These are phyloP conservation scores for Macaria liturata DNA, from an alignment of 2,888 invertebrate genomes.

Conservation along the genomic window DNA sequence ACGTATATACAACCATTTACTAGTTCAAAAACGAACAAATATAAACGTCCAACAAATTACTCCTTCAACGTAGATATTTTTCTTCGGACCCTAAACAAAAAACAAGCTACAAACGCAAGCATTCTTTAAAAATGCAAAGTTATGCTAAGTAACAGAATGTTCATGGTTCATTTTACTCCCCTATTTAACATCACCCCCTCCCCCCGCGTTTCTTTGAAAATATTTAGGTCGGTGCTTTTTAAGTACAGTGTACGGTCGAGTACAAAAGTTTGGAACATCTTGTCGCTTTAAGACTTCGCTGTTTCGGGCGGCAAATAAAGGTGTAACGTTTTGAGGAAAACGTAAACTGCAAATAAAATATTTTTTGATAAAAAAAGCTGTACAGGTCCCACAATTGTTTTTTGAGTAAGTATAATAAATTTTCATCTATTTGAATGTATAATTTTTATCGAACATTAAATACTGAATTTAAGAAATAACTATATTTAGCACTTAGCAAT, in stretches of 20 bases:
- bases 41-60: not conserved
- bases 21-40: not conserved
- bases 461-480: too few species aligned
- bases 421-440: too few species aligned
- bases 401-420: too few species aligned
- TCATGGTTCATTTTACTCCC: conserved; percentile 34
- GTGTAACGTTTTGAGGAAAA: too few species aligned
- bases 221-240: conserved; percentile 33
- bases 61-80: not conserved
- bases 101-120: conserved; percentile 17
- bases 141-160: conserved; percentile 37
- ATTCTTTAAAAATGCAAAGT: conserved; percentile 36
- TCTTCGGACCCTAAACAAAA: conserved; percentile 12
- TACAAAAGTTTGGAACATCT: conserved; percentile 9
- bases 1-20: too few species aligned
- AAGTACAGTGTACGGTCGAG: conserved; percentile 22
- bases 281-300: conserved; percentile 3
- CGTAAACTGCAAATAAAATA: too few species aligned
- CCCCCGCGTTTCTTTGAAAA: conserved; percentile 32
- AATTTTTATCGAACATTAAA: too few species aligned
- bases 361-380: too few species aligned
- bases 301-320: not conserved
- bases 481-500: too few species aligned
- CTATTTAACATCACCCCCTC: conserved; percentile 32
- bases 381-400: too few species aligned